phyloP scores from a whole-genome alignment of 2,888 invertebrate species.

The Syritta pipiens region DNA sequence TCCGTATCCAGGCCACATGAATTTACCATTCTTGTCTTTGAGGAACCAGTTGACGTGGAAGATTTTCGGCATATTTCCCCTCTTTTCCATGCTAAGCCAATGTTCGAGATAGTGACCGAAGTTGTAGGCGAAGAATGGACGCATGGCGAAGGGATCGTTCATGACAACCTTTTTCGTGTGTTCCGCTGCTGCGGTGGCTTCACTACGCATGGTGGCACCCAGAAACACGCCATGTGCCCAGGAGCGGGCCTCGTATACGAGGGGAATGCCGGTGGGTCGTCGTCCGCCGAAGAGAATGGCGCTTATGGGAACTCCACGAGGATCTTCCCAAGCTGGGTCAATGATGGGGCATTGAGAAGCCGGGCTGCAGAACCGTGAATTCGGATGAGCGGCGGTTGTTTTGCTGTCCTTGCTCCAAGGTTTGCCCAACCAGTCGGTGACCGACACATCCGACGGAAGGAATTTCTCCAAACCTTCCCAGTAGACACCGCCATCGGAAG shows the following conservation, averaged over 20 bases:
- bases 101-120: slow-evolving; percentile 96
- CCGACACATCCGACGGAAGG: slow-evolving; percentile 80
- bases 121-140: slow-evolving; percentile 99
- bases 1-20: slow-evolving; percentile 99
- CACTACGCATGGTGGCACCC: slow-evolving; percentile 96
- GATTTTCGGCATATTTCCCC: slow-evolving; percentile 90
- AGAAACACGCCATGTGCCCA: slow-evolving; percentile 98
- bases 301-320: slow-evolving; percentile 95
- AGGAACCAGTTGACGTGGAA: slow-evolving; percentile 99
- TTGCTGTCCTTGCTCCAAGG: slow-evolving; percentile 84
- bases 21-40: slow-evolving; percentile 89
- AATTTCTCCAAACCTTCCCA: slow-evolving; percentile 98
- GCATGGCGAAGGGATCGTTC: slow-evolving; percentile 99
- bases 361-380: slow-evolving; percentile 97
- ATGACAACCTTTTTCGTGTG: slow-evolving; percentile 93
- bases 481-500: slow-evolving; percentile 96
- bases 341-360: slow-evolving; percentile 97
- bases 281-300: slow-evolving; percentile 98
- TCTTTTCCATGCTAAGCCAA: slow-evolving; percentile 92
- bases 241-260: slow-evolving; percentile 93
- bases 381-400: slow-evolving; percentile 94
- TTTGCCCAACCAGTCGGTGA: slow-evolving; percentile 92
- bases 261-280: slow-evolving; percentile 94
- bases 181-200: slow-evolving; percentile 99
- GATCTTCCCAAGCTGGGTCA: slow-evolving; percentile 94